Base-by-base conservation (phyloP, 2,113 vertebrate genomes). In the Tupaia chinensis region DNA sequence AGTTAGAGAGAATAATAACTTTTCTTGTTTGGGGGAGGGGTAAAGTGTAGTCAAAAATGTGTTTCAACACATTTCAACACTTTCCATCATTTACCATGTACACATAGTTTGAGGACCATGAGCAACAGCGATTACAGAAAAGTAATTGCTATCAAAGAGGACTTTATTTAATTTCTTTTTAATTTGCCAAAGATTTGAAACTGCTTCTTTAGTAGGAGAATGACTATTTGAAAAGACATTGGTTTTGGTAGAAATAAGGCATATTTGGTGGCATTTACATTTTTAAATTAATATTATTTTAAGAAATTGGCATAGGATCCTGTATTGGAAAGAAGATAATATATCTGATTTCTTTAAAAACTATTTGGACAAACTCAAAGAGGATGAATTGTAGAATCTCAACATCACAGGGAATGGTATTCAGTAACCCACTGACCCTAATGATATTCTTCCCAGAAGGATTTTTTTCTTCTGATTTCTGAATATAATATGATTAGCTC, bases 401-500 rank as follows among this genome's bases (percentile, higher is more conserved):
- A 91, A 0, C 56, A 44, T 56, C 79, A 58, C 60, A 77, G 9
- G 23, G 54, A 81, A 32, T 76, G 44, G 80, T 90, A 84, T 95
- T 95, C 92, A 74, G 65, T 73, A 94, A 95, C 74, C 94, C 16
- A 70, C 27, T 94, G 81, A 96, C 69, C 88, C 29, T 61, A 17
- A 1, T 82, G n/a, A 83, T 9, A 17, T 87, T 74, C 34, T 93
- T 83, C 79, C 23, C 7, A 53, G 74, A 82, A 92, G 65, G 13
- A 86, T 20, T 82, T 92, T 69, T 96, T 90, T 73, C 70, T 84
- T 82, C 86, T 93, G 80, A 74, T 86, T 73, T 91, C 69, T 94
- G 96, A 97, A 90, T 97, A 79, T 95, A 95, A 95, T 94, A 72
- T 97, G 90, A 97, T 97, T 97, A 95, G 92, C 65, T 87, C 77